Base-by-base conservation (phyloP, 2,888 invertebrate species). In the Phaonia tiefii region DNA sequence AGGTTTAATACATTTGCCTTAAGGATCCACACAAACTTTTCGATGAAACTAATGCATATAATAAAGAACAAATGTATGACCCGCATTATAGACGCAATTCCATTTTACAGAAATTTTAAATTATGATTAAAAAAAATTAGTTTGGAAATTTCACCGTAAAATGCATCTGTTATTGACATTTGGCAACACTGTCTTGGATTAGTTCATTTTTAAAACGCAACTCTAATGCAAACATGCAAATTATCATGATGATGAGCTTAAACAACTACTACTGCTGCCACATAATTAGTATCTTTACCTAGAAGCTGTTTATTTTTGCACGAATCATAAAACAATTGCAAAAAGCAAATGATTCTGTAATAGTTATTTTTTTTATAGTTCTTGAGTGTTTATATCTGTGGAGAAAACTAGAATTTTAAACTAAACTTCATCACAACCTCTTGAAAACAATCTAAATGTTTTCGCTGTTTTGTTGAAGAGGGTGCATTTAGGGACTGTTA, bases 171-270 rank as follows among this genome's bases (percentile, higher is more conserved):
- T 17, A 1, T 17, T 15, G 15, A 46, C 46, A 46, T 15, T 17
- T 54, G 54, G 54, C 54, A 54, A 54, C 25, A 22, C 54, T 13
- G 31, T 42, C 42, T 56, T 60, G 3, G n/a, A n/a, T n/a, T n/a
- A n/a, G 0, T 73, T 70, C 17, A 60, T 10, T 22, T 39, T 51
- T n/a, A 39, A 8, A 54, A 67, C 56, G 31, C 58, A 46, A 49
- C 69, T 58, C 56, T 70, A 69, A 25, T 25, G 31, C 8, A 56
- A 65, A 76, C 76, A 74, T 74, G 69, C 65, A 70, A 73, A 51
- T 80, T 76, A 76, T 80, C 73, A 51, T 70, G n/a, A 75, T 54
- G 72, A 73, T 75, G 75, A 73, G 80, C 73, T 80, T 76, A 72
- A 67, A 58, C 58, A 42, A 69, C 31, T 63, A 63, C 44, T 20